Conservation (phyloP, 2,888 invertebrate species). For the Glyphotaelius pellucidus region DNA sequence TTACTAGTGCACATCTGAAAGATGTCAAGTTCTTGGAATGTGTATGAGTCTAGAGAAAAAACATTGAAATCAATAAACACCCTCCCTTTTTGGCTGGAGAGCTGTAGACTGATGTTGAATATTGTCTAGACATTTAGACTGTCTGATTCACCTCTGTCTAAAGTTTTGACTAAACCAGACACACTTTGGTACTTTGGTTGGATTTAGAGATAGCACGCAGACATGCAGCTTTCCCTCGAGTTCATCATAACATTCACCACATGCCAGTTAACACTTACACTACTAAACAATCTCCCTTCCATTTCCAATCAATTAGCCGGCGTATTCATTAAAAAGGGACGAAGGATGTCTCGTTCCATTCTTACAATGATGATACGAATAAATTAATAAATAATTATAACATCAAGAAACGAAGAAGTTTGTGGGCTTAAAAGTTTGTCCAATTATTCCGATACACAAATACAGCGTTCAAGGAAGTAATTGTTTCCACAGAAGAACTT, state of each 20-base stretch:
- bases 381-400: conserved; percentile 6
- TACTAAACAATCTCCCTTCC: not conserved
- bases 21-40: not conserved
- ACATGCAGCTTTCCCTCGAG: conserved; percentile 43
- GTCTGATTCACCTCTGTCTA: conserved; percentile 3
- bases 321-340: conserved; percentile 1
- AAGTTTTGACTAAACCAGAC: conserved; percentile 46
- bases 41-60: not conserved
- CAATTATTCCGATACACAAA: not conserved
- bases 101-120: not conserved
- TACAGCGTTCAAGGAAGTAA: not conserved
- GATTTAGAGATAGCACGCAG: conserved; percentile 57
- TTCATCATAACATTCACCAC: conserved; percentile 39
- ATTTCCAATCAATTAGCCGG: not conserved
- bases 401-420: not conserved
- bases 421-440: not conserved
- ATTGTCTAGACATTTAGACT: not conserved
- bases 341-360: not conserved
- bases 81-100: not conserved
- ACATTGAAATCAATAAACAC: not conserved
- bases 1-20: not conserved
- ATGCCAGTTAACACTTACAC: not conserved
- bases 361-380: not conserved
- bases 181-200: conserved; percentile 40
- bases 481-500: not conserved